Evolutionary conservation across 2,888 invertebrate species (phyloP).

Genomic region (Podotricha telesiphe): DNA sequence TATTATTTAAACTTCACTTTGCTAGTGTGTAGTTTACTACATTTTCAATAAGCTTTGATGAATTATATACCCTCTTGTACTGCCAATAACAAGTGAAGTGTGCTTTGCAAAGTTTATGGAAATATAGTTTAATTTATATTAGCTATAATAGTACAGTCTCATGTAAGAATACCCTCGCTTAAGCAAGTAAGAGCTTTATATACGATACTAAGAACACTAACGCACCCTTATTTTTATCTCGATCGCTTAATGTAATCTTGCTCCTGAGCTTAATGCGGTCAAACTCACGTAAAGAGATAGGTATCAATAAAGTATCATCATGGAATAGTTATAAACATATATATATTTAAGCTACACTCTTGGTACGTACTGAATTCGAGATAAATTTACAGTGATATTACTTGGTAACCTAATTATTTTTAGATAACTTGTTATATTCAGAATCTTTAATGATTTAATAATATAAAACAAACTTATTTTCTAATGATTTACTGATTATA

Average conservation of each 20-base stretch:
- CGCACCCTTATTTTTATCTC: conserved; percentile 8
- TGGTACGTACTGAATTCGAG: too few species aligned
- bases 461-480: too few species aligned
- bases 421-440: too few species aligned
- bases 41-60: neutral
- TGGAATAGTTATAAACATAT: neutral
- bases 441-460: too few species aligned
- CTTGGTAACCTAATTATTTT: too few species aligned
- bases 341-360: too few species aligned
- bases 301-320: neutral
- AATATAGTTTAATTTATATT: neutral
- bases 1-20: neutral
- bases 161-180: neutral
- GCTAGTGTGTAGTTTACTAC: neutral
- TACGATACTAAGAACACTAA: neutral
- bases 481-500: too few species aligned
- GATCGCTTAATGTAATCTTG: neutral
- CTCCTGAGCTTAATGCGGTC: neutral
- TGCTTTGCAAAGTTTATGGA: neutral
- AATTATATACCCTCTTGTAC: neutral
- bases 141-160: neutral
- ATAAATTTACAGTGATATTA: too few species aligned
- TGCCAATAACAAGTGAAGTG: neutral
- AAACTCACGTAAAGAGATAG: neutral
- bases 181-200: neutral